Evolutionary conservation across 1,140 invertebrate species (phyloP).

Genomic region (Conus betulinus): DNA sequence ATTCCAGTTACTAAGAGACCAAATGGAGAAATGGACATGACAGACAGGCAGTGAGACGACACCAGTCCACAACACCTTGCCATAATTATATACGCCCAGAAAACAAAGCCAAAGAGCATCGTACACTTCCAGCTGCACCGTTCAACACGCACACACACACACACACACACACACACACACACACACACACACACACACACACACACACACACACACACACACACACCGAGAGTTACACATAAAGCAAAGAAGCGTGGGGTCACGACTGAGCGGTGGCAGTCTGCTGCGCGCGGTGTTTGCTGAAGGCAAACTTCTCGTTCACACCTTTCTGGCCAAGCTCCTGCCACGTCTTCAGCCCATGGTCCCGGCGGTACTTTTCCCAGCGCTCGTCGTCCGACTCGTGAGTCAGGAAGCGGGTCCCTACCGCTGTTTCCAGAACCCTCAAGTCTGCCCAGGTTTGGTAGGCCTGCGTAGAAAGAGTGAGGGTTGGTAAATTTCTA

Average conservation of each 20-base stretch:
- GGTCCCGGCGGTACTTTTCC: slow-evolving; percentile 80
- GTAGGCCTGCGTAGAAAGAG: slow-evolving; percentile 84
- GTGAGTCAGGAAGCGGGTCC: slow-evolving; percentile 92
- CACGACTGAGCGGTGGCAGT: slow-evolving; percentile 35
- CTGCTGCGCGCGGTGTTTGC: slow-evolving; percentile 64
- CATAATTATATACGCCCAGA: background rate
- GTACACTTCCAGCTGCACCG: background rate
- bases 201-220: slow-evolving; percentile 7
- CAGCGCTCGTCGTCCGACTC: slow-evolving; percentile 96
- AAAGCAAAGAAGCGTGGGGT: slow-evolving; percentile 32
- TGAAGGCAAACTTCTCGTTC: slow-evolving; percentile 73
- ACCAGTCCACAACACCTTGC: background rate
- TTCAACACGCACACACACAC: background rate
- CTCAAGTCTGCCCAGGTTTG: slow-evolving; percentile 96
- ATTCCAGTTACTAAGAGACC: no score
- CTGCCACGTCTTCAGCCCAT: slow-evolving; percentile 71
- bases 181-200: slow-evolving; percentile 11
- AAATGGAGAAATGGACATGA: background rate
- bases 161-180: slow-evolving; percentile 1
- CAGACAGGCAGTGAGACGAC: background rate
- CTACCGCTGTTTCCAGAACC: slow-evolving; percentile 89
- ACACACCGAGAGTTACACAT: background rate
- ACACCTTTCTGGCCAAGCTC: slow-evolving; percentile 70
- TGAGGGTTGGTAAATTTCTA: no score
- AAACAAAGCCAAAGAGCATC: background rate